These are phyloP conservation scores for Peromyscus californicus DNA, from an alignment of 2,113 vertebrate species.

Conservation along the genomic window DNA sequence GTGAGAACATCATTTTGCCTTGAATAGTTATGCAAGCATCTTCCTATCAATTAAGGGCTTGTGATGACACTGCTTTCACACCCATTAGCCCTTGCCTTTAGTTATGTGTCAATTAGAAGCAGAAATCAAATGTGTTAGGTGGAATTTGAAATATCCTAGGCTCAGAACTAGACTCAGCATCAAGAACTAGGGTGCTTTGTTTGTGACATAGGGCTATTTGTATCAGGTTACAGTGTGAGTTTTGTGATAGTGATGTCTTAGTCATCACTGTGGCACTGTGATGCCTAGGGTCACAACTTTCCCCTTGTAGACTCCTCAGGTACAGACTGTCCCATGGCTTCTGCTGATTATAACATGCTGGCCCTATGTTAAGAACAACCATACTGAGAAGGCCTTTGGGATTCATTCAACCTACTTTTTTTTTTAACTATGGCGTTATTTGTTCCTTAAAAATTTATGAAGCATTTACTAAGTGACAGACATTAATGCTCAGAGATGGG, in stretches of 20 bases:
- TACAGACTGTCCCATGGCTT: not conserved
- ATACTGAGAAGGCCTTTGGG: not conserved
- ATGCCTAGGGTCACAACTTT: not conserved
- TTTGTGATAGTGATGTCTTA: not conserved
- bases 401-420: not conserved
- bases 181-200: not conserved
- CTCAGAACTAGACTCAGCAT: slow-evolving; percentile 21
- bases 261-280: not conserved
- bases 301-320: not conserved
- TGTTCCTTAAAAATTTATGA: not conserved
- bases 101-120: slow-evolving; percentile 74
- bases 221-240: slow-evolving; percentile 29
- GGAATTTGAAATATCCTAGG: slow-evolving; percentile 54
- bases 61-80: slow-evolving; percentile 71
- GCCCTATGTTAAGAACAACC: not conserved
- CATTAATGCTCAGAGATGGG: not conserved
- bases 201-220: not conserved
- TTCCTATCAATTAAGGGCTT: slow-evolving; percentile 79
- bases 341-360: not conserved
- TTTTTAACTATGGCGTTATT: not conserved
- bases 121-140: slow-evolving; percentile 69
- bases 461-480: not conserved
- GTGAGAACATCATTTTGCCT: slow-evolving; percentile 77
- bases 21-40: slow-evolving; percentile 69
- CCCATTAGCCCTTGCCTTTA: slow-evolving; percentile 75